Conservation (phyloP, 2,888 invertebrate species). For the Bruchidius siliquastri region DNA sequence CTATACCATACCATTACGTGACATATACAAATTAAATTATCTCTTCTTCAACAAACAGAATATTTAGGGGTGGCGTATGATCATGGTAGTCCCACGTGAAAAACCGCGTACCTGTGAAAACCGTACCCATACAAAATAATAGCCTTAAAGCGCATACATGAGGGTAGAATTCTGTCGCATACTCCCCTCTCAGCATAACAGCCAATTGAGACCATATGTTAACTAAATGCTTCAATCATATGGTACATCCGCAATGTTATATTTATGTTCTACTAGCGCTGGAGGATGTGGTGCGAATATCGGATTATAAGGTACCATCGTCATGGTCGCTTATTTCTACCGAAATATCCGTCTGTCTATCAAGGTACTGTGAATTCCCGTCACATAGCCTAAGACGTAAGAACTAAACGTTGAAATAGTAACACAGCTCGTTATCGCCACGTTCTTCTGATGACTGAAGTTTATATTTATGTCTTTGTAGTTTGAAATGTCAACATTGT, state of each 20-base stretch:
- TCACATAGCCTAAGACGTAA: too few relatives aligned
- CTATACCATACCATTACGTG: not conserved
- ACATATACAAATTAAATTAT: not conserved
- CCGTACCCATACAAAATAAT: not conserved
- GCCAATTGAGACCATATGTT: not conserved
- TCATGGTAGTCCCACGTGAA: not conserved
- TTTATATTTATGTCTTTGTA: too few relatives aligned
- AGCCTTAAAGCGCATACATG: not conserved
- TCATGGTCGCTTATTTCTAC: too few relatives aligned
- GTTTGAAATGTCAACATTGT: too few relatives aligned
- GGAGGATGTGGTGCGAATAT: too few relatives aligned
- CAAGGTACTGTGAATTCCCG: too few relatives aligned
- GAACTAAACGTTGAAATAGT: too few relatives aligned
- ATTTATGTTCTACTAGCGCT: too few relatives aligned
- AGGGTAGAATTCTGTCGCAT: not conserved
- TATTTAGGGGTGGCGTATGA: not conserved
- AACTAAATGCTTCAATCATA: not conserved
- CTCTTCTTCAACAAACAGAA: not conserved
- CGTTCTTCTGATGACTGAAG: too few relatives aligned
- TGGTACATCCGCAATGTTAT: not conserved
- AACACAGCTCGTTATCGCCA: too few relatives aligned
- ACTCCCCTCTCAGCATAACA: not conserved
- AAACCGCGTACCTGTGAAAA: not conserved
- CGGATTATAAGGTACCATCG: too few relatives aligned
- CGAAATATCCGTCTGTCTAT: too few relatives aligned